Base-by-base conservation (phyloP, 2,113 vertebrate genomes). In the Cynocephalus volans region DNA sequence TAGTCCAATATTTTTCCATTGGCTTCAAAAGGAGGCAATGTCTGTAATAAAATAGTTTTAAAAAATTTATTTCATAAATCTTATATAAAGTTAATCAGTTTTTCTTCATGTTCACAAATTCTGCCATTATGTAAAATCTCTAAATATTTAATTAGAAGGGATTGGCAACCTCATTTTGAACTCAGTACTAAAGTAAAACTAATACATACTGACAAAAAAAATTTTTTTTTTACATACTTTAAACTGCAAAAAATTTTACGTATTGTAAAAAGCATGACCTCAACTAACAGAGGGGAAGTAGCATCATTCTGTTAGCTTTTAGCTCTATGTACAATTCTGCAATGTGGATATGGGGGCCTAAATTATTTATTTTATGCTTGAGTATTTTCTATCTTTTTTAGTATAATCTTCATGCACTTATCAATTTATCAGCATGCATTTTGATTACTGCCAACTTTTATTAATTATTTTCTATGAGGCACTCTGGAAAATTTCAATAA, bases 1-100 rank as follows among this genome's bases (percentile, higher is more conserved):
- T 99, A 99, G 1, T 83, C 80, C 82, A 96, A 76, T 77, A 99
- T 99, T 97, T 93, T 98, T 88, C 99, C 99, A 90, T 99, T 99
- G 69, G 99, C 98, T 97, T 98, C 98, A 97, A 85, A 97, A n/a
- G 95, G 98, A 73, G 98, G 96, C 95, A 99, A 81, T 9, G 98
- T 93, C 99, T 99, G 89, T 70, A 94, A 98, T 64, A 98, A 97
- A 97, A 31, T 67, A 24, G 23, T 58, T 65, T 87, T 3, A 69
- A n/a, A 82, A 88, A 76, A 48, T 41, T 45, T 67, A 95, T 70
- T 96, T 95, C 15, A 45, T 36, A 36, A 76, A 67, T 85, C 41
- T 52, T 80, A 26, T 82, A 67, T 72, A 69, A 77, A 62, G n/a
- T 19, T 64, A 50, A 86, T 26, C 56, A 72, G 2, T 88, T 95